Base-by-base conservation (phyloP, 2,888 invertebrate genomes). In the Tetanocera ferruginea region DNA sequence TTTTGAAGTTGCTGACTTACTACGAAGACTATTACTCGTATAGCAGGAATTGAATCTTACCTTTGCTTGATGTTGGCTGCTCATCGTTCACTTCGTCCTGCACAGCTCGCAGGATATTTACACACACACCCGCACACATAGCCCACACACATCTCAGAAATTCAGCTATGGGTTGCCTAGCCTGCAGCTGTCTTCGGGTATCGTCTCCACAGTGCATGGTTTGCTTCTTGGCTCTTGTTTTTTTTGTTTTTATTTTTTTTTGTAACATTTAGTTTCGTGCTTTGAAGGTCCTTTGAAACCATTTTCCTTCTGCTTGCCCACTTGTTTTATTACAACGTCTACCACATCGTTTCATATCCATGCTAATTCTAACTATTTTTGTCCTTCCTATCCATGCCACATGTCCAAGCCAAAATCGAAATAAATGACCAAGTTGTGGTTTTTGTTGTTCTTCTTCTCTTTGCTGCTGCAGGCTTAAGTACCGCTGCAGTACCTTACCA, bases 41-140 rank as follows among this genome's bases (percentile, higher is more conserved):
- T 25, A 17, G 28, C 51, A 64, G 43, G 28, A 72, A 72, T 66
- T 57, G 72, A 72, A 73, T 55, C 14, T 8, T 11, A 43, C 28
- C 23, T 75, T 78, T 19, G 37, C 57, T 60, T 17, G 5, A 14
- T 14, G 52, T 51, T 76, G 51, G 60, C 19, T 23, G 70, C 52
- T 25, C 49, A 66, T 72, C 66, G 49, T 77, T 66, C 62, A 79
- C 51, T 79, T 80, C 79, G 81, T 79, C 76, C 79, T 75, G 79
- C 80, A 70, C 76, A 82, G 78, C 79, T 80, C 83, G 81, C 62
- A 62, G 23, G 79, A 80, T 78, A 31, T 77, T 72, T 72, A 76
- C 49, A 51, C 76, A 37, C 6, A 37, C 6, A 4, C 4, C 67
- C 71, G 73, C 64, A 76, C 73, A 76, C 69, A 25, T 19, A 0